Percentiles rank a stretch among this genome's conserved stretches.
Conservation (phyloP, 2,888 invertebrate genomes). For the Heliconius cydno region DNA sequence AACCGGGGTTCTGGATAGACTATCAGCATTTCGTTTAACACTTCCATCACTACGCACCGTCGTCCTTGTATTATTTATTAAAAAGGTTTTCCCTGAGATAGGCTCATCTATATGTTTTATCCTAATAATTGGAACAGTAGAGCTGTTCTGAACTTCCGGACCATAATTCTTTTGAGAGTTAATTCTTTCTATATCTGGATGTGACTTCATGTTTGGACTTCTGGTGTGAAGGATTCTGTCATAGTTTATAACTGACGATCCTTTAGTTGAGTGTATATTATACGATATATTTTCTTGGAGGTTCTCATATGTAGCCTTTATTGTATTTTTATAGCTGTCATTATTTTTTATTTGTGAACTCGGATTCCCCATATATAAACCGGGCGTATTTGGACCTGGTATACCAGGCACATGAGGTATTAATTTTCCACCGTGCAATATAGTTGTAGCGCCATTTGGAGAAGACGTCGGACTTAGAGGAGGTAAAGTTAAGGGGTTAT, state of each 20-base stretch:
- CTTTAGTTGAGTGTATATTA: constrained; percentile 56
- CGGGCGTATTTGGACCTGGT: constrained; percentile 89
- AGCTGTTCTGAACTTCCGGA: constrained; percentile 58
- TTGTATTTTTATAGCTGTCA: constrained; percentile 57
- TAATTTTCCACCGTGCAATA: constrained; percentile 87
- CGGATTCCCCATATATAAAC: constrained; percentile 65
- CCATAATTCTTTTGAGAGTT: constrained; percentile 58
- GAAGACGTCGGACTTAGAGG: constrained; percentile 76
- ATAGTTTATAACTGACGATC: constrained; percentile 57
- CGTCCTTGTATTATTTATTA: constrained; percentile 60
- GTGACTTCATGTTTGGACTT: constrained; percentile 54
- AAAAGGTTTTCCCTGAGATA: constrained; percentile 55
- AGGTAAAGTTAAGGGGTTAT: constrained; percentile 87
- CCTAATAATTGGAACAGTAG: constrained; percentile 70
- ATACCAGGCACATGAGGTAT: constrained; percentile 94
- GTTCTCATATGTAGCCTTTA: constrained; percentile 58
- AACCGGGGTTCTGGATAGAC: constrained; percentile 63
- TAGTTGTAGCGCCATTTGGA: constrained; percentile 85
- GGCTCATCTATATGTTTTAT: constrained; percentile 73
- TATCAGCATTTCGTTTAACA: constrained; percentile 69
- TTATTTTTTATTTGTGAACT: constrained; percentile 58
- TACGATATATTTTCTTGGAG: constrained; percentile 54
- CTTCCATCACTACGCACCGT: constrained; percentile 61
- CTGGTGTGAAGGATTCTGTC: constrained; percentile 61
- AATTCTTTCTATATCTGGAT: constrained; percentile 62